Conservation (phyloP, 2,797 vertebrate genomes). For the Macroramphosus scolopax region DNA sequence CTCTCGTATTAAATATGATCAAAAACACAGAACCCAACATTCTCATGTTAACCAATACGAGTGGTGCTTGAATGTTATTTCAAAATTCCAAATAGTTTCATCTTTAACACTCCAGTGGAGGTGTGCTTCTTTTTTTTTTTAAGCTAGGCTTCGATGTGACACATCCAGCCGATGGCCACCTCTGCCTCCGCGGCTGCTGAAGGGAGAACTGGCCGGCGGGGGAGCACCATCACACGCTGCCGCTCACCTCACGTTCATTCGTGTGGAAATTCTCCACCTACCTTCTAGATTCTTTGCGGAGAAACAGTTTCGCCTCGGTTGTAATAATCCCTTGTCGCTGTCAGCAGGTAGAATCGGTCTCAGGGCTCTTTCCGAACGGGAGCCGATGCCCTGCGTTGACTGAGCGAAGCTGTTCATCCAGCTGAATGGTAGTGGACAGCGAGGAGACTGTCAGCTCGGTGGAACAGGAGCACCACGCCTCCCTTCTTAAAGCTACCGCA, state of each 20-base stretch:
- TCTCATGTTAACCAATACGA: too few relatives aligned
- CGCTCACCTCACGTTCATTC: too few relatives aligned
- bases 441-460: conserved; percentile 57
- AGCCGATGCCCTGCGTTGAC: conserved; percentile 32
- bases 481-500: conserved; percentile 76
- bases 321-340: conserved; percentile 67
- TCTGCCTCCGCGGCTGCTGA: conserved; percentile 3
- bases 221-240: conserved; percentile 33
- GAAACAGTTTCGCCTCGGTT: conserved; percentile 43
- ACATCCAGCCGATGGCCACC: neutral
- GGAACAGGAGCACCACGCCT: conserved; percentile 71
- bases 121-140: too few relatives aligned
- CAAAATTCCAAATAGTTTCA: too few relatives aligned
- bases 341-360: conserved; percentile 25
- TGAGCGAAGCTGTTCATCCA: conserved; percentile 55
- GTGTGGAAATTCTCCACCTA: conserved; percentile 41
- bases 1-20: too few relatives aligned
- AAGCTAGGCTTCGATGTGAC: too few relatives aligned
- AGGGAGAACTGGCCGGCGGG: too few relatives aligned
- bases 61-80: too few relatives aligned
- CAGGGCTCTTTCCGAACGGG: neutral
- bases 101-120: too few relatives aligned
- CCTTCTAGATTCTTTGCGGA: conserved; percentile 49
- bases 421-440: conserved; percentile 52
- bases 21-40: too few relatives aligned